These are phyloP conservation scores for Pomacea canaliculata DNA, from an alignment of 2,888 invertebrate genomes.

Conservation along the genomic window DNA sequence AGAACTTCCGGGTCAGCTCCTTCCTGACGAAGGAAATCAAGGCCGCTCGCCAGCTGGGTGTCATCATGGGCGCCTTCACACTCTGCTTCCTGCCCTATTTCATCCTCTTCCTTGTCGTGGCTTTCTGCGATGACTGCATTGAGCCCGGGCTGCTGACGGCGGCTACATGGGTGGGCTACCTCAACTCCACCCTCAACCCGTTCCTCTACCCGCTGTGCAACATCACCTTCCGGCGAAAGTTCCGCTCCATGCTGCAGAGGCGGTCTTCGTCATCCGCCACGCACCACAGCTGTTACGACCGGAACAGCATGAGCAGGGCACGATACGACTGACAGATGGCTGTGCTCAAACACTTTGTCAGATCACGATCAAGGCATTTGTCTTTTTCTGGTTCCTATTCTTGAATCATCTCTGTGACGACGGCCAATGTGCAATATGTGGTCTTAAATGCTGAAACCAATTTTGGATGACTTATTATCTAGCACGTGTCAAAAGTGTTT, in stretches of 20 bases:
- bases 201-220: slow-evolving; percentile 73
- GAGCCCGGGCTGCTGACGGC: slow-evolving; percentile 69
- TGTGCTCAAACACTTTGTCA: neutral
- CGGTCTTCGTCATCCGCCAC: slow-evolving; percentile 21
- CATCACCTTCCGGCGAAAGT: slow-evolving; percentile 71
- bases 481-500: no score
- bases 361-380: no score
- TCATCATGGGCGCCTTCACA: slow-evolving; percentile 75
- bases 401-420: no score
- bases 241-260: slow-evolving; percentile 59
- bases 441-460: no score
- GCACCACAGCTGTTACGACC: slow-evolving; percentile 34
- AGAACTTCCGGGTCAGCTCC: slow-evolving; percentile 56
- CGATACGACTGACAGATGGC: slow-evolving; percentile 43
- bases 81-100: slow-evolving; percentile 77
- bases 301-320: slow-evolving; percentile 50
- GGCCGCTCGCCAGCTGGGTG: slow-evolving; percentile 75
- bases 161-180: slow-evolving; percentile 73
- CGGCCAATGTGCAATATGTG: no score
- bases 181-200: slow-evolving; percentile 73
- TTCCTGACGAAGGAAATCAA: slow-evolving; percentile 69
- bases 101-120: slow-evolving; percentile 74
- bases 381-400: no score
- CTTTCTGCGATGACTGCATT: slow-evolving; percentile 72
- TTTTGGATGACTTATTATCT: no score